Evolutionary conservation across 2,888 invertebrate genomes (phyloP), one percentile per base, ranked within the genome.

Genomic region (Augiades crinisus): DNA sequence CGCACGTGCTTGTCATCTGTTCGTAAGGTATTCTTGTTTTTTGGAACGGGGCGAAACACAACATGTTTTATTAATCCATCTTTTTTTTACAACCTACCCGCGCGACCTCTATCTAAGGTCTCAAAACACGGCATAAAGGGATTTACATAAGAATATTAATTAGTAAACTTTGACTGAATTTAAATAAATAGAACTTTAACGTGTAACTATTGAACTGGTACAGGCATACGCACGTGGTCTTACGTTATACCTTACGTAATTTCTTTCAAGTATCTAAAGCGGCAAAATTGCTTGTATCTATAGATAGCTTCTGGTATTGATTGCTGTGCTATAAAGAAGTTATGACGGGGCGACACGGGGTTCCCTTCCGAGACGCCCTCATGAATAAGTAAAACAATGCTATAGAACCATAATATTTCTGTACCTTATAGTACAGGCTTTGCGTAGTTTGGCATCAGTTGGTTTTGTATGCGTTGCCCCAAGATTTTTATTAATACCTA

Each of bases 291-390:
- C 13, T 38, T 38, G 38, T 12, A 22, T 13, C 21, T 10, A 4
- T 38, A 22, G 22, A 38, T 13, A 16, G 22, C 37, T 10, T n/a
- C 27, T 27, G 37, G 21, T 38, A 38, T 38, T 13, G 37, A 37
- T 37, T 37, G 37, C 21, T 6, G 12, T 37, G 37, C 22, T 22
- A 38, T 38, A 22, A 38, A 30, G 30, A 38, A 22, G 38, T 22
- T 13, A 38, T 13, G 22, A 1, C 38, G 30, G 7, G 21, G 8
- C 10, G 13, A 13, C 22, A 22, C 38, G 21, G 13, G 30, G 30
- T 30, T 30, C 12, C 12, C 13, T 13, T 10, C 38, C 10, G n/a
- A 22, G 22, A 8, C 38, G 8, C 22, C 38, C 38, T 22, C 38
- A 38, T 22, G 13, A 38, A 38, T 38, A 38, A 36, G 8, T 38